Base-by-base conservation (phyloP, 2,888 invertebrate genomes). In the Cheilosia soror region DNA sequence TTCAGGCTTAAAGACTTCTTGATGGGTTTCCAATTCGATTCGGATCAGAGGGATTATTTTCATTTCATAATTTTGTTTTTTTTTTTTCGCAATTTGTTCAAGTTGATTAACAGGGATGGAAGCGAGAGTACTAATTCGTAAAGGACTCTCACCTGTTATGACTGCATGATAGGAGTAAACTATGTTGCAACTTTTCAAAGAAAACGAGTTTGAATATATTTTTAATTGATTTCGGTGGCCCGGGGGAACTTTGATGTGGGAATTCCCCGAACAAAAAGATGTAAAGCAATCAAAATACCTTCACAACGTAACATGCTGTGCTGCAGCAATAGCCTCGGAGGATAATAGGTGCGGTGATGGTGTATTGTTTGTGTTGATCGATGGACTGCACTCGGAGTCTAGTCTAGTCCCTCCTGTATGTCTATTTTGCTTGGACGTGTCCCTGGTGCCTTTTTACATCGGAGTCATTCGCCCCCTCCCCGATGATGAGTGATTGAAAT, bases 401-500 rank as follows among this genome's bases (percentile, higher is more conserved):
- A 37, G n/a, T n/a, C n/a, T 20, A 20, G 63, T 42, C 51, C 57
- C 31, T 62, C 55, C n/a, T 58, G 63, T 57, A 42, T 51, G 71
- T 82, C 71, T 82, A 60, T 76, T 55, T 69, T 65, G 49, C 29
- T 42, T 27, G 33, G 66, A 66, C 33, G 40, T 42, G 57, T 58
- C 73, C 63, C 68, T 37, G 11, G 78, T 42, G 68, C 20, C 49
- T 57, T 37, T 68, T 68, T 63, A 68, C 49, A 73, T 44, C 25
- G 20, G 31, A 42, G 15, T 15, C 53, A 66, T 31, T 7, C 9
- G 15, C 20, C 7, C 44, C 20, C 9, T 9, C 15, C 11, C 27
- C 29, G 47, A 33, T 62, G 83, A 75, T 75, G 85, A 80, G 53
- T 72, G 85, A 76, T 80, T 80, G 85, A 85, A 77, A 81, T 81